Conservation (phyloP, 1,140 invertebrate genomes). For the Drosophila sulfurigaster region DNA sequence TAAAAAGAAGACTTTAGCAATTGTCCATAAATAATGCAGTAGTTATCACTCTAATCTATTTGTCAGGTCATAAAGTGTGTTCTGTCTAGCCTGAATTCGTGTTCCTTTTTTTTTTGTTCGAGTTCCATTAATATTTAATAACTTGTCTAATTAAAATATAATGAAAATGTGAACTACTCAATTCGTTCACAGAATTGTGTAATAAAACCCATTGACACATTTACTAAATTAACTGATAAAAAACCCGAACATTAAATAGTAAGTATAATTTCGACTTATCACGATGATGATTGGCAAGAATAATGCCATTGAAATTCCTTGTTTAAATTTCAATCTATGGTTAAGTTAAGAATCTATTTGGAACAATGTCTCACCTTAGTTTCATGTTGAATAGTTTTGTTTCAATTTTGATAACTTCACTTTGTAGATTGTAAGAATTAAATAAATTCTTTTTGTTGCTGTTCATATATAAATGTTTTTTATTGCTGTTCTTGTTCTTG, state of each 20-base stretch:
- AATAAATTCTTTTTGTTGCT: constrained; percentile 11
- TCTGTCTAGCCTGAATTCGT: too few relatives aligned
- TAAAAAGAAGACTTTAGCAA: neutral
- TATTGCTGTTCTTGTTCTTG: constrained; percentile 27
- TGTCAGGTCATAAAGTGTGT: too few relatives aligned
- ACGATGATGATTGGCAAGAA: constrained; percentile 32
- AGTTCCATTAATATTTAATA: too few relatives aligned
- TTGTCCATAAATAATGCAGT: too few relatives aligned
- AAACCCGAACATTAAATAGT: neutral
- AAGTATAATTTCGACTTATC: constrained; percentile 56
- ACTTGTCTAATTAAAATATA: neutral
- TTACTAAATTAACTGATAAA: constrained; percentile 22
- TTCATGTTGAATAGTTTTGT: constrained; percentile 69
- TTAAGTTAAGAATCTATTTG: constrained; percentile 6
- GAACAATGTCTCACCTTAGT: constrained; percentile 55
- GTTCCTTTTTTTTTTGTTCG: too few relatives aligned
- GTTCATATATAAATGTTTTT: neutral
- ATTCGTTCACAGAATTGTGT: constrained; percentile 1
- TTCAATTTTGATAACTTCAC: constrained; percentile 61
- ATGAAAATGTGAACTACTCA: neutral
- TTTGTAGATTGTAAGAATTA: constrained; percentile 4
- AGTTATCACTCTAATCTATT: too few relatives aligned
- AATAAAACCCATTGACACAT: constrained; percentile 5
- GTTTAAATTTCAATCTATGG: neutral
- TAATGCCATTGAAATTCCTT: constrained; percentile 5